Base-by-base conservation (phyloP, 2,113 vertebrate genomes). In the Salvelinus namaycush region DNA sequence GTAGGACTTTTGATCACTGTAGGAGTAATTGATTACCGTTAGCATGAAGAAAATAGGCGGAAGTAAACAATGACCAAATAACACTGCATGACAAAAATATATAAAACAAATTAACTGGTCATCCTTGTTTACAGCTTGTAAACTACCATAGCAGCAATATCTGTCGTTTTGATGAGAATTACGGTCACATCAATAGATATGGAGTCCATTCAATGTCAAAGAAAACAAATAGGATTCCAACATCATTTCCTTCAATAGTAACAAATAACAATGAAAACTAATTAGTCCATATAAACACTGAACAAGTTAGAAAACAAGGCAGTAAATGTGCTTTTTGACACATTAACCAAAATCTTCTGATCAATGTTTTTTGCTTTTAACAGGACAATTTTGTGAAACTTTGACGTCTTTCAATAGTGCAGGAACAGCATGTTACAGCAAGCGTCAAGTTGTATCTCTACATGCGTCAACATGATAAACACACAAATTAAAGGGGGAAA, bases 211-310 rank as follows among this genome's bases (percentile, higher is more conserved):
- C 73, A 29, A 68, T 26, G n/a, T 70, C 8, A 72, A 69, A 76
- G 22, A 54, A 54, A 54, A 54, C 9, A 69, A 48, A 48, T 74
- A 74, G 70, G 73, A 51, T 76, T 77, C 34, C 44, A 54, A 81
- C 68, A 76, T 54, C 14, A 79, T 39, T 51, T 74, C 67, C 57
- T 70, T 76, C 24, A 51, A 76, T 26, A 20, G 79, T 20, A 26
- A 27, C 24, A 49, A 54, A 80, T 11, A 71, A 75, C 57, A 80
- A 68, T 81, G 65, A 86, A 88, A 82, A 77, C 72, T 51, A 68
- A 11, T 48, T 68, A 80, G 7, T 70, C 70, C 39, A 72, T 96
- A 93, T 95, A 95, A 95, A 96, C 9, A 68, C 76, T 88, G 86
- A 59, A 84, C 82, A 89, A 91, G 71, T 86, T 86, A 83, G 68